Base-by-base conservation (phyloP, 2,113 vertebrate genomes). In the Hemibagrus wyckioides region DNA sequence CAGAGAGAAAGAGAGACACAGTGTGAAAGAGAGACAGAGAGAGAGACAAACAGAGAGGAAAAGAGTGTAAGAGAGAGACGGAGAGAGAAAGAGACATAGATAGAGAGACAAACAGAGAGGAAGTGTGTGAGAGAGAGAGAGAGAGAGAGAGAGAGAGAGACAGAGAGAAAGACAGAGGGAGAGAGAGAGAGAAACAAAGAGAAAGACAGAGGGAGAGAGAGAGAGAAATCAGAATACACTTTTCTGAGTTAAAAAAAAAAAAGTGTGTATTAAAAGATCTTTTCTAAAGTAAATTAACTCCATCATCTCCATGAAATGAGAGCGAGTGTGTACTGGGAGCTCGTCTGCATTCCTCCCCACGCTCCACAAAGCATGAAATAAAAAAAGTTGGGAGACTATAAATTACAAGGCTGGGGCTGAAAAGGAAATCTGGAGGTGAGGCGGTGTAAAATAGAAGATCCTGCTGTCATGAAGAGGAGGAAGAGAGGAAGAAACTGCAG, bases 251-350 rank as follows among this genome's bases (percentile, higher is more conserved):
- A 36, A 21, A 71, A 3, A 39, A 61, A 19, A 19, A 13, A 63
- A 30, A 2, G 9, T 28, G 1, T 15, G 52, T 33, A 30, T 44
- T 5, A 67, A 73, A 48, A 80, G 33, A 92, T 93, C 92, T 41
- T 41, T 48, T 48, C 44, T 48, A 48, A 48, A 48, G 44, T 8
- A 91, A 93, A 94, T 94, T 93, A 93, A 89, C 91, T 93, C 90
- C 92, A 67, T 9, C 92, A 94, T 92, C 92, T 92, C 92, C 83
- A 87, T 92, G 91, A 94, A 94, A 94, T 93, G 92, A 94, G 92
- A 94, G 88, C 89, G 89, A 92, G 87, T 91, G 91, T 90, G 91
- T 91, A 92, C 91, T 91, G 89, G 82, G 92, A 90, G 89, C 77
- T n/a, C 13, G 59, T n/a, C 33, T 84, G 33, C 19, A 17, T 79